Evolutionary conservation across 2,113 vertebrate genomes (phyloP), one percentile per base, ranked within the genome.

Genomic region (Australoheros scitulus): DNA sequence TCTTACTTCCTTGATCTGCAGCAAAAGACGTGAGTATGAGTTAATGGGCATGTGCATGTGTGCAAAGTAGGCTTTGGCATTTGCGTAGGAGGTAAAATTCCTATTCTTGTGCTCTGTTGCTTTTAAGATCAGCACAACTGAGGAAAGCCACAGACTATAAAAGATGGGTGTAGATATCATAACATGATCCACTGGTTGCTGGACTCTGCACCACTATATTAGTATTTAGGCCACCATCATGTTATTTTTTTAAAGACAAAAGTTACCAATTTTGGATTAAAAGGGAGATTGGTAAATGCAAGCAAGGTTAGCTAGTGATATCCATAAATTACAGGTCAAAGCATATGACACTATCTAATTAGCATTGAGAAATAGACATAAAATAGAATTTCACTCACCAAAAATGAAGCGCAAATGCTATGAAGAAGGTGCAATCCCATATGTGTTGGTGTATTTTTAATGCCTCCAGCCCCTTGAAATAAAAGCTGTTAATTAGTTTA

Each of bases 1-100:
- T 43, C 18, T 60, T 80, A 3, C 72, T 57, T 84, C 26, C 43
- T 29, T 72, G 17, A 72, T 88, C 81, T 86, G 32, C 52, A 68
- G 82, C 36, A 17, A 55, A 72, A 56, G 20, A 68, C 17, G 29
- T 38, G 7, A 55, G 20, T 52, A 18, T 32, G 36, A 59, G 9
- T 85, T 61, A 29, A 32, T 61, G 75, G 2, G 8, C 3, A 5
- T 29, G 47, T 65, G 17, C 70, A 29, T 58, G 15, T 7, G 36
- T 26, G 6, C 26, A 52, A 0, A 72, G 43, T 17, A 72, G 43
- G 26, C 65, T 52, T 52, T 52, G 3, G 65, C 43, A 29, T 52
- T 72, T 70, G 43, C 6, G 38, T 72, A 38, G 43, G 81, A 84
- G 84, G 81, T 58, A 76, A 57, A 6, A 0, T 72, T 52, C 17